phyloP scores from a whole-genome alignment of 2,888 invertebrate genomes.

The Drosophila quinaria region DNA sequence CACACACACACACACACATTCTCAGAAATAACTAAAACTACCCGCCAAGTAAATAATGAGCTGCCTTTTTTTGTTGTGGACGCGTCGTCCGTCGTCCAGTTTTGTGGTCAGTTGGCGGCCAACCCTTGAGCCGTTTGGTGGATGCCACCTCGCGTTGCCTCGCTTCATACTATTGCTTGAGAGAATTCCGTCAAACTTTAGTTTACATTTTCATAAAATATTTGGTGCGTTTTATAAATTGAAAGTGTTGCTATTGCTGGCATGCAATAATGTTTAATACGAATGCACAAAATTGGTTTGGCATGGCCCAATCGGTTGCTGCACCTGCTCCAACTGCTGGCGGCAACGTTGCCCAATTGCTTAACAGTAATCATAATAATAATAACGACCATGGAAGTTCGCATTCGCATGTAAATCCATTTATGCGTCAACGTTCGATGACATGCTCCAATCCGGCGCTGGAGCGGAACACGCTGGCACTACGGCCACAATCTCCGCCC shows the following conservation, averaged over 20 bases:
- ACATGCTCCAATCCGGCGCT: conserved; percentile 85
- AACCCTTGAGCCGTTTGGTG: conserved; percentile 79
- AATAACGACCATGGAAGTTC: conserved; percentile 30
- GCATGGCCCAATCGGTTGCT: conserved; percentile 65
- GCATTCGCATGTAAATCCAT: conserved; percentile 36
- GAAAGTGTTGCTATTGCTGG: conserved; percentile 42
- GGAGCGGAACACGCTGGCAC: conserved; percentile 64
- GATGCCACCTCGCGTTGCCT: conserved; percentile 45
- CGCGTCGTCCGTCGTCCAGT: conserved; percentile 62
- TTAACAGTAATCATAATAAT: conserved; percentile 61
- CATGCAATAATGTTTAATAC: conserved; percentile 79
- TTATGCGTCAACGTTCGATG: conserved; percentile 82
- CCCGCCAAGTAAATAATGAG: conserved; percentile 60
- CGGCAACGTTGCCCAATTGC: conserved; percentile 54
- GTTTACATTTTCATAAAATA: conserved; percentile 9
- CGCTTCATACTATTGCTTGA: conserved; percentile 34
- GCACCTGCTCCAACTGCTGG: conserved; percentile 36
- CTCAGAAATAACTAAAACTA: conserved; percentile 61
- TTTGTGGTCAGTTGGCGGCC: conserved; percentile 83
- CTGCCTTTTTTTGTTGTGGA: conserved; percentile 72
- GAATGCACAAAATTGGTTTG: conserved; percentile 84
- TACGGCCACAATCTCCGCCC: conserved; percentile 71
- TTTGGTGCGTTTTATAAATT: conserved; percentile 47
- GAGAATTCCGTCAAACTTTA: conserved; percentile 54
- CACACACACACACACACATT: conserved; percentile 36